Evolutionary conservation across 1,140 invertebrate genomes (phyloP).

Genomic region (Aporrectodea caliginosa): DNA sequence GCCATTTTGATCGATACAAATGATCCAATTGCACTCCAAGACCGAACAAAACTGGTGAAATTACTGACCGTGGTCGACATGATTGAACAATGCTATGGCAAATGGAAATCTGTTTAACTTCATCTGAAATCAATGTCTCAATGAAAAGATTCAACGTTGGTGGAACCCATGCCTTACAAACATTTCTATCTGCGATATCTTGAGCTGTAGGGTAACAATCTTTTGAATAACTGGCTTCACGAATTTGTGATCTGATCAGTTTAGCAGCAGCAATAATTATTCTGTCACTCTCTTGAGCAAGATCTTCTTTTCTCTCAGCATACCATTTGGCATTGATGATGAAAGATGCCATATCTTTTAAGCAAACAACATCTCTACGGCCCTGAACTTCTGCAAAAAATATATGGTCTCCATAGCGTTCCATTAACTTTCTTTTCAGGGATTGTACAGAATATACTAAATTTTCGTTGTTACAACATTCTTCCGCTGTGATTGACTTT

Average conservation of each 20-base stretch:
- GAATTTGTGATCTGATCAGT: not conserved
- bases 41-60: not conserved
- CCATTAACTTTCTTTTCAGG: not conserved
- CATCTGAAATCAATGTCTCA: not conserved
- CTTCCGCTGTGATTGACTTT: too few species aligned
- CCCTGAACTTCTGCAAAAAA: not conserved
- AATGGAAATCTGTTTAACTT: not conserved
- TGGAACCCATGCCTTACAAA: not conserved
- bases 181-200: not conserved
- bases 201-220: not conserved
- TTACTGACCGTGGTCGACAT: not conserved
- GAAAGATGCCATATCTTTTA: not conserved
- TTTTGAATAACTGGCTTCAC: not conserved
- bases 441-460: not conserved
- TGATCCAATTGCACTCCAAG: not conserved
- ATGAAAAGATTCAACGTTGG: not conserved
- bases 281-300: not conserved
- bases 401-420: not conserved
- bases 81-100: slow-evolving; percentile 1
- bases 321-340: not conserved
- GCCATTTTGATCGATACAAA: not conserved
- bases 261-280: not conserved
- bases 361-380: not conserved
- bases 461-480: too few species aligned
- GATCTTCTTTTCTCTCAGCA: not conserved